phyloP scores from a whole-genome alignment of 2,797 vertebrate species.

The Carcharodon carcharias region DNA sequence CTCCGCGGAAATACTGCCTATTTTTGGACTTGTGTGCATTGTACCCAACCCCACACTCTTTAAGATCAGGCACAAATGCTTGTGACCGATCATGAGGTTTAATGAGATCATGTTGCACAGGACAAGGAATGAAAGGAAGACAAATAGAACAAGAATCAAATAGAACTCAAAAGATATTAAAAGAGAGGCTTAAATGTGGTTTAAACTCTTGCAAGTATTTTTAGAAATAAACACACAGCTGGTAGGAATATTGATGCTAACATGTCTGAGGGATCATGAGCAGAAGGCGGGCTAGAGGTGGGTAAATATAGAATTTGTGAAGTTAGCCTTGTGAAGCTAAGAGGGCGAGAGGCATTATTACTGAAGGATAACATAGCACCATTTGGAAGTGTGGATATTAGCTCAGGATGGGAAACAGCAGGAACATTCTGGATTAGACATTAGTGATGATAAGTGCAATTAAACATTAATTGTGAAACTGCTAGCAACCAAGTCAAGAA shows the following conservation, averaged over 20 bases:
- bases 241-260: not conserved
- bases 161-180: not conserved
- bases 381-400: not conserved
- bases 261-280: not conserved
- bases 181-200: not conserved
- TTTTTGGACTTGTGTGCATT: not conserved
- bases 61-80: not conserved
- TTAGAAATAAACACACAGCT: not conserved
- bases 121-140: not conserved
- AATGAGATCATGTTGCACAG: not conserved
- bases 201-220: not conserved
- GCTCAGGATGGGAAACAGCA: not conserved
- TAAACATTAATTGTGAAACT: not conserved
- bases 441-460: not conserved
- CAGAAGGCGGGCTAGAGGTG: not conserved
- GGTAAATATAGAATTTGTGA: not conserved
- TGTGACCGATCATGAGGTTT: not conserved
- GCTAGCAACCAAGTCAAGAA: not conserved
- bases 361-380: not conserved
- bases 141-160: not conserved
- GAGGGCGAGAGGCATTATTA: not conserved
- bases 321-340: not conserved
- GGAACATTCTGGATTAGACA: not conserved
- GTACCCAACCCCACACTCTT: not conserved
- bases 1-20: not conserved